These are phyloP conservation scores for Epirrhoe tristata DNA, from an alignment of 2,888 invertebrate species.

Conservation along the genomic window DNA sequence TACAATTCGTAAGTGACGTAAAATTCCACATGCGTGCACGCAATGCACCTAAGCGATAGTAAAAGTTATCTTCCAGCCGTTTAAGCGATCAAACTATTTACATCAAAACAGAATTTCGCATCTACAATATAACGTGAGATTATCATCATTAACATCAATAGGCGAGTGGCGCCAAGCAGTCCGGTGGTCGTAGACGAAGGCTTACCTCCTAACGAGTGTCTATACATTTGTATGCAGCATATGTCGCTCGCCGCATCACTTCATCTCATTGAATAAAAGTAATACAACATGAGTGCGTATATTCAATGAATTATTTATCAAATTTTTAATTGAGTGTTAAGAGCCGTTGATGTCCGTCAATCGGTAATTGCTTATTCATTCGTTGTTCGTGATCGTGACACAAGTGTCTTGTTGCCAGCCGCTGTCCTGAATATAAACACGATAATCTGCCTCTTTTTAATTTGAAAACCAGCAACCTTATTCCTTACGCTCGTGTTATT, in stretches of 20 bases:
- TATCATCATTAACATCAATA: conserved; percentile 17
- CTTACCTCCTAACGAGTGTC: conserved; percentile 56
- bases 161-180: conserved; percentile 67
- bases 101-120: neutral
- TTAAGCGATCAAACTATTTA: neutral
- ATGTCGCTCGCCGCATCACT: conserved; percentile 51
- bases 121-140: conserved; percentile 39
- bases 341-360: conserved; percentile 53
- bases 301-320: conserved; percentile 69
- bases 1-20: conserved; percentile 1
- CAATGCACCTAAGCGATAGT: too few relatives aligned
- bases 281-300: conserved; percentile 52
- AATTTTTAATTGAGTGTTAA: conserved; percentile 67
- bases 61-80: neutral
- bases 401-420: conserved; percentile 47
- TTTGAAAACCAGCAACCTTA: conserved; percentile 50
- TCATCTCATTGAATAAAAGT: conserved; percentile 68
- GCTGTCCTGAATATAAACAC: conserved; percentile 46
- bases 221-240: conserved; percentile 70
- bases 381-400: conserved; percentile 50
- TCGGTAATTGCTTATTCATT: conserved; percentile 57
- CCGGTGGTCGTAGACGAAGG: conserved; percentile 46
- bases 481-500: conserved; percentile 61
- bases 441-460: conserved; percentile 38
- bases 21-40: neutral